Evolutionary conservation across 2,888 invertebrate genomes (phyloP).

Genomic region (Leptinotarsa tumamoca): DNA sequence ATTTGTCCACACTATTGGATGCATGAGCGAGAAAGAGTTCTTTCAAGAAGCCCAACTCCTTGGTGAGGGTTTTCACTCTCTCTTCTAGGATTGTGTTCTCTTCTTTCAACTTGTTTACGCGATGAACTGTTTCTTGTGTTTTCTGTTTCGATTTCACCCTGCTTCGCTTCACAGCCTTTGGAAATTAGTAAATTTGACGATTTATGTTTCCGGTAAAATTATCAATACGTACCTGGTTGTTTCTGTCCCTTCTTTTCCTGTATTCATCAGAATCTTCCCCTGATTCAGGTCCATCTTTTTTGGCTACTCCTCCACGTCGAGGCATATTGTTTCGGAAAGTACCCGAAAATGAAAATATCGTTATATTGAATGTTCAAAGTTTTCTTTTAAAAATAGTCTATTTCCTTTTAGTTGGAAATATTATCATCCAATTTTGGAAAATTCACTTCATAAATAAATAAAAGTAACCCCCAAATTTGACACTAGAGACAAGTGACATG

Average conservation of each 20-base stretch:
- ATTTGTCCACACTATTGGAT: slow-evolving; percentile 70
- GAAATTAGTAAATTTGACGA: slow-evolving; percentile 46
- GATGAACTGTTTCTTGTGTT: slow-evolving; percentile 80
- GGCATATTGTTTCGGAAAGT: slow-evolving; percentile 52
- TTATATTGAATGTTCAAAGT: background rate
- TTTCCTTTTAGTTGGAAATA: too few relatives aligned
- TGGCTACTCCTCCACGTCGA: slow-evolving; percentile 55
- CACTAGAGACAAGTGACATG: too few relatives aligned
- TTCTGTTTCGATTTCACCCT: slow-evolving; percentile 82
- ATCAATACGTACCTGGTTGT: slow-evolving; percentile 75
- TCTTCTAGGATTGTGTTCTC: slow-evolving; percentile 85
- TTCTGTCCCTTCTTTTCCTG: slow-evolving; percentile 79
- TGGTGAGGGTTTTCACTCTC: slow-evolving; percentile 83
- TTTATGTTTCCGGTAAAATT: background rate
- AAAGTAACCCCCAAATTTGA: too few relatives aligned
- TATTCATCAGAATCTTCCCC: slow-evolving; percentile 78
- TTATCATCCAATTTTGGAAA: too few relatives aligned
- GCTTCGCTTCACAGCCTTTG: slow-evolving; percentile 84
- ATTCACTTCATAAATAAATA: too few relatives aligned
- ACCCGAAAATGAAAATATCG: background rate
- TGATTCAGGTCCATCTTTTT: slow-evolving; percentile 70
- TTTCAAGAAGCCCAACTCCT: slow-evolving; percentile 83
- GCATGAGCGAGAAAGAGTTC: slow-evolving; percentile 86
- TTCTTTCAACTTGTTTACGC: slow-evolving; percentile 80
- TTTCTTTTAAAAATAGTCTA: too few relatives aligned